Evolutionary conservation across 2,113 vertebrate genomes (phyloP).

Genomic region (Rhinoderma darwinii): DNA sequence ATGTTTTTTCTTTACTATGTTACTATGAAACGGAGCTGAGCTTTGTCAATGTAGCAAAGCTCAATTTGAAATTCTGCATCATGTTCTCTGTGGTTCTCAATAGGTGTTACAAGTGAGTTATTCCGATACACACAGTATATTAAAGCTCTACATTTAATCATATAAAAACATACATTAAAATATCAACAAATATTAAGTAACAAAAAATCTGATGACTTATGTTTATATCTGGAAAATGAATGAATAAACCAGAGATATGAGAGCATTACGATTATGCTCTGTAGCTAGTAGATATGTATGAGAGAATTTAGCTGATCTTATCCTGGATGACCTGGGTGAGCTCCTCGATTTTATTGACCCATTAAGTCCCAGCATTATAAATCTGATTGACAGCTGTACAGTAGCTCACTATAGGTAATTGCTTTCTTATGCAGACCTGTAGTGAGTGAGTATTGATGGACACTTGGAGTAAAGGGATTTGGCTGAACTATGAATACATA

Average conservation of each 20-base stretch:
- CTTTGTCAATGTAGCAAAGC: too few species aligned
- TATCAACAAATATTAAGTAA: too few species aligned
- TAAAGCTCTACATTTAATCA: too few species aligned
- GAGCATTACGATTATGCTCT: too few species aligned
- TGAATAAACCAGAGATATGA: too few species aligned
- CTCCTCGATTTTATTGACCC: not conserved
- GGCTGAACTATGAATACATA: not conserved
- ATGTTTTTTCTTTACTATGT: not conserved
- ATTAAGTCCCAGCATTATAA: not conserved
- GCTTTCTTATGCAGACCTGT: not conserved
- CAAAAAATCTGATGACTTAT: too few species aligned
- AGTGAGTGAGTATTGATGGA: not conserved
- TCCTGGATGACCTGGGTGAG: not conserved
- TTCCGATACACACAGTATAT: too few species aligned
- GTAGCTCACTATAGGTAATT: not conserved
- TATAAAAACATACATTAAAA: too few species aligned
- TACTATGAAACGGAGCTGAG: not conserved
- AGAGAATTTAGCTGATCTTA: too few species aligned
- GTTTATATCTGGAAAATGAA: too few species aligned
- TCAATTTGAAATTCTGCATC: not conserved
- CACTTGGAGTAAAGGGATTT: not conserved
- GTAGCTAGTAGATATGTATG: too few species aligned
- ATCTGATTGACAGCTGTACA: not conserved
- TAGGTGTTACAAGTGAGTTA: too few species aligned
- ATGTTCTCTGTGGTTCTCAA: not conserved